Conservation (phyloP, 2,888 invertebrate species). For the Mimumesa dahlbomi region DNA sequence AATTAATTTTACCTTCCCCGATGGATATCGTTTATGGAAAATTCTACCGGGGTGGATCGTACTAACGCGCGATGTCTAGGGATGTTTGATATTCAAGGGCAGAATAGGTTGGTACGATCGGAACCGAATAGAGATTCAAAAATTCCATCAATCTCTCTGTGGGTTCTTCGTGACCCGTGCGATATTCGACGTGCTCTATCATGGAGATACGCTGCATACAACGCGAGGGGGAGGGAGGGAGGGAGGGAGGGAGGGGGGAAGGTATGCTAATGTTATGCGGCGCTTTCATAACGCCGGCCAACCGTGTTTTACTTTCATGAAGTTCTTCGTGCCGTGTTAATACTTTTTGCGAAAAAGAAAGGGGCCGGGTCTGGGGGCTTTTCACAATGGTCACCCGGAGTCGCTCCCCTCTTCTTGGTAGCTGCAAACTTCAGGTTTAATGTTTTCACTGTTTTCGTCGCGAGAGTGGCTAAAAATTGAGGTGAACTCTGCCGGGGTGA, state of each 20-base stretch:
- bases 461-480: no score
- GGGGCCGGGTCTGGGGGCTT: background rate
- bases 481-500: no score
- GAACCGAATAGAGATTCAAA: constrained; percentile 39
- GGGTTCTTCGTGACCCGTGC: constrained; percentile 45
- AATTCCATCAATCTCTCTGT: constrained; percentile 67
- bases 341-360: constrained; percentile 53
- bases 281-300: constrained; percentile 64
- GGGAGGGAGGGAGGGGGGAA: no score
- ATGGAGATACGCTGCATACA: constrained; percentile 64
- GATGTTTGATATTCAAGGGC: constrained; percentile 1
- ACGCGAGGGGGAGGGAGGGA: no score
- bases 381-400: background rate
- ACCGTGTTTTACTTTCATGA: constrained; percentile 70
- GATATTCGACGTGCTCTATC: constrained; percentile 68
- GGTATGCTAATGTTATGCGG: constrained; percentile 70
- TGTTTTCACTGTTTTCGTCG: no score
- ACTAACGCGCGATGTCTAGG: background rate
- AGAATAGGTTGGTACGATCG: constrained; percentile 12
- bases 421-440: no score
- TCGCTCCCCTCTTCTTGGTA: background rate
- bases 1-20: background rate
- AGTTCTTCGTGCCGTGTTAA: constrained; percentile 66
- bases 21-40: background rate
- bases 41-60: constrained; percentile 2